phyloP scores from a whole-genome alignment of 2,888 invertebrate genomes.

The Argyra leucocephala region DNA sequence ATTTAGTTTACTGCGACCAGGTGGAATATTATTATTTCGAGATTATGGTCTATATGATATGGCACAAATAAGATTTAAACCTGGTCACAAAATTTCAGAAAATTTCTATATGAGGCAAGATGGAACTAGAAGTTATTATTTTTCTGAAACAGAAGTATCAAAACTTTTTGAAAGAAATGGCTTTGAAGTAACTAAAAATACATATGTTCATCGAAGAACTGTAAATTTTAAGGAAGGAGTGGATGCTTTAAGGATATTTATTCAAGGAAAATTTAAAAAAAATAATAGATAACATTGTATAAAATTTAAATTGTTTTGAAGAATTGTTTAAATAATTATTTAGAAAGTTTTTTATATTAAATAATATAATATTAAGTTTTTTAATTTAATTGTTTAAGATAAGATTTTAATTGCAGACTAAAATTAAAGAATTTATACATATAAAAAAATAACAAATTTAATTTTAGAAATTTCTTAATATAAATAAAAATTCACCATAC shows the following conservation, averaged over 20 bases:
- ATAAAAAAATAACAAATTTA: no score
- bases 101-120: constrained; percentile 95
- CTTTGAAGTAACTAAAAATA: constrained; percentile 58
- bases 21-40: constrained; percentile 74
- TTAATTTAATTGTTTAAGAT: no score
- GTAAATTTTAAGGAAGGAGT: constrained; percentile 86
- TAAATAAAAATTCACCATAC: no score
- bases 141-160: constrained; percentile 60
- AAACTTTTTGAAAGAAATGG: constrained; percentile 58
- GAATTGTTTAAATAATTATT: no score
- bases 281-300: constrained; percentile 7
- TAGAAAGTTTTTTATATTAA: no score
- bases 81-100: constrained; percentile 83
- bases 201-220: constrained; percentile 79
- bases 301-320: no score
- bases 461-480: no score
- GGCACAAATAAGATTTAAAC: constrained; percentile 88
- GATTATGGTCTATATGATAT: constrained; percentile 95
- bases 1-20: constrained; percentile 55
- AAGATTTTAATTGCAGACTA: no score
- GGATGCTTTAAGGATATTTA: constrained; percentile 83
- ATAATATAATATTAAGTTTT: no score
- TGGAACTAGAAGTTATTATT: constrained; percentile 85
- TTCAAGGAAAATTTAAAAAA: constrained; percentile 78
- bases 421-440: no score